phyloP scores from a whole-genome alignment of 2,113 vertebrate genomes.

The Amblyornis subalaris region DNA sequence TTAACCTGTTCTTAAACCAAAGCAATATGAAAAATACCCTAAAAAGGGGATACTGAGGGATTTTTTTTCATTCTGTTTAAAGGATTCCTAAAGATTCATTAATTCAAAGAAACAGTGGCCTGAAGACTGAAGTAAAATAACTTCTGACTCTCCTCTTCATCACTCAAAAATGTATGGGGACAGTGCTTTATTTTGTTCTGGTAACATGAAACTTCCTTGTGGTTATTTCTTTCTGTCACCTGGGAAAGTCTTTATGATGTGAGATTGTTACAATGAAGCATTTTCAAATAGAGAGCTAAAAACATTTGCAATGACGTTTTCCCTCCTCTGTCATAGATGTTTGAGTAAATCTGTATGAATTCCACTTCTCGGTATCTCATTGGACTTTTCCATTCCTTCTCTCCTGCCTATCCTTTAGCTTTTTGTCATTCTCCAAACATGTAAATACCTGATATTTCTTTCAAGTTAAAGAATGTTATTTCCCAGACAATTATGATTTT shows the following conservation, averaged over 20 bases:
- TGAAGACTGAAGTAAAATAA: neutral
- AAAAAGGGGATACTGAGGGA: neutral
- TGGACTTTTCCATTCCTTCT: neutral
- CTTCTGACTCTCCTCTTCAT: neutral
- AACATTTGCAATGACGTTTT: neutral
- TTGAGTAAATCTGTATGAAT: neutral
- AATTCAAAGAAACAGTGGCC: neutral
- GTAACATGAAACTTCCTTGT: neutral
- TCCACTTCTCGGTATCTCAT: neutral
- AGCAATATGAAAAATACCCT: neutral
- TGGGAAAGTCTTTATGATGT: neutral
- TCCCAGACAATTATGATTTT: neutral
- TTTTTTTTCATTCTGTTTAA: neutral
- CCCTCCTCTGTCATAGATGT: neutral
- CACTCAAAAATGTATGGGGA: accelerated
- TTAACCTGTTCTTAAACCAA: neutral
- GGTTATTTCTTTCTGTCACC: neutral
- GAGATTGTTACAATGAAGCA: neutral
- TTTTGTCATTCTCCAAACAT: neutral
- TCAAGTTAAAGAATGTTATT: neutral
- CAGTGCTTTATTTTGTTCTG: neutral
- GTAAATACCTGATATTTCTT: neutral
- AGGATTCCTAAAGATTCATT: neutral
- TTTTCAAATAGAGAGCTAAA: neutral
- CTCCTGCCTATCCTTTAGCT: neutral